phyloP scores from a whole-genome alignment of 2,113 vertebrate species.

The Oenanthe melanoleuca region DNA sequence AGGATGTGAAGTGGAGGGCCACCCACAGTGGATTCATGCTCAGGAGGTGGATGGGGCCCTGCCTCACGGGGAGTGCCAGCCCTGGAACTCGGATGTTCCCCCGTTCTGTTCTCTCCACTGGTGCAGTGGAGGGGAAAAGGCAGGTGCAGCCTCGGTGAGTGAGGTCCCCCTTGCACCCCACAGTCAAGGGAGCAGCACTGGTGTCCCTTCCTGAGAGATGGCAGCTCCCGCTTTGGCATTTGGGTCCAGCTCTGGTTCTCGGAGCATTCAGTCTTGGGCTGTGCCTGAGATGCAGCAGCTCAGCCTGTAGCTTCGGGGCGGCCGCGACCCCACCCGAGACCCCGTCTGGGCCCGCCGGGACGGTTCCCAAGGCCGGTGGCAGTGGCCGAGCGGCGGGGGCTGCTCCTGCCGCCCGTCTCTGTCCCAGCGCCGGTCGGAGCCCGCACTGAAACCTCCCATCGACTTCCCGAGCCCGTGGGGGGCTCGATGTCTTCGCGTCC shows the following conservation, averaged over 20 bases:
- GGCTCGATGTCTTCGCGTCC: neutral
- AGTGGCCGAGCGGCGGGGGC: neutral
- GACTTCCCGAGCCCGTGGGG: neutral
- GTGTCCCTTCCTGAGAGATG: too few species aligned
- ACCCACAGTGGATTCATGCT: neutral
- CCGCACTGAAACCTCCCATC: neutral
- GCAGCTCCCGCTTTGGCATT: neutral
- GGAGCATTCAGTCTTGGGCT: neutral
- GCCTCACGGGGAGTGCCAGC: neutral
- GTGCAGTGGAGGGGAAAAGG: neutral
- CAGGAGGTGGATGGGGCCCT: neutral
- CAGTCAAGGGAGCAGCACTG: neutral
- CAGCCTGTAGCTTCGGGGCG: neutral
- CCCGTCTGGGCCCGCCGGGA: neutral
- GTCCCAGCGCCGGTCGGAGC: neutral
- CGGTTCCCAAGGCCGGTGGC: neutral
- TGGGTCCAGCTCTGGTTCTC: neutral
- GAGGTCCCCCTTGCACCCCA: neutral
- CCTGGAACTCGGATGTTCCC: too few species aligned
- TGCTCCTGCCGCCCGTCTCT: neutral
- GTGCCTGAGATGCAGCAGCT: neutral
- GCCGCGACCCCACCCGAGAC: neutral
- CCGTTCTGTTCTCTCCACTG: rapidly evolving
- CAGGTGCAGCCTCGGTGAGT: neutral
- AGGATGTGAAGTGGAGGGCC: neutral